A percentile compares a stretch with the other conserved stretches of the same genome.
These are phyloP conservation scores for Macroramphosus scolopax DNA, from an alignment of 2,797 vertebrate genomes.

Conservation along the genomic window DNA sequence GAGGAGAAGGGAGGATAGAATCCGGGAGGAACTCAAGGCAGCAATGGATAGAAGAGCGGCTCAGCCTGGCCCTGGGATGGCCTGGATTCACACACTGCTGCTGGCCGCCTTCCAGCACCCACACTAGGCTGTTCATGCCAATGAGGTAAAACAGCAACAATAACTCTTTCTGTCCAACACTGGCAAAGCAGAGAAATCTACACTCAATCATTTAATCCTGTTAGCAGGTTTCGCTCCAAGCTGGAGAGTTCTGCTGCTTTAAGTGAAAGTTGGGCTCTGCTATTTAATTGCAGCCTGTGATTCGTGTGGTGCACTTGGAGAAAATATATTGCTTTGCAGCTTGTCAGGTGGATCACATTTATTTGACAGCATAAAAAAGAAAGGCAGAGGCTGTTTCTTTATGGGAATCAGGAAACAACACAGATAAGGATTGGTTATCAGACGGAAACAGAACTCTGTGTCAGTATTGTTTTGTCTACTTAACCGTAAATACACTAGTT, in stretches of 20 bases:
- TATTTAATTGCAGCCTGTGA: constrained; percentile 14
- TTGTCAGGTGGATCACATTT: constrained; percentile 48
- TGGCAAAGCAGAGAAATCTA: constrained; percentile 1
- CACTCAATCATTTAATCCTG: not conserved
- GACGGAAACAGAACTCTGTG: constrained; percentile 1
- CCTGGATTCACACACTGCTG: constrained; percentile 70
- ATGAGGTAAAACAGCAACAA: constrained; percentile 69
- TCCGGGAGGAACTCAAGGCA: constrained; percentile 75
- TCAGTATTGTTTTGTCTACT: no score
- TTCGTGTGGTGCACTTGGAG: constrained; percentile 26
- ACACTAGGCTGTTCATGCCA: constrained; percentile 62
- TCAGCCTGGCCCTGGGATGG: constrained; percentile 67
- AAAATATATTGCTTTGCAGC: constrained; percentile 29
- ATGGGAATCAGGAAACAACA: not conserved
- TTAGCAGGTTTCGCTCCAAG: not conserved
- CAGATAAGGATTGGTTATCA: constrained; percentile 1
- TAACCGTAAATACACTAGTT: no score
- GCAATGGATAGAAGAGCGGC: constrained; percentile 75
- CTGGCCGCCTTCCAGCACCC: constrained; percentile 67
- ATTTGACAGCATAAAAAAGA: constrained; percentile 25
- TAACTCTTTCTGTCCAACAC: constrained; percentile 8
- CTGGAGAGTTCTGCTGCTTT: constrained; percentile 13
- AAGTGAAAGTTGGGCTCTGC: constrained; percentile 36
- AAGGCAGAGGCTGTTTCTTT: constrained; percentile 6
- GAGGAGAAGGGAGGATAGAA: constrained; percentile 46